Evolutionary conservation across 1,140 invertebrate genomes (phyloP).

Genomic region (Orchesella cincta): DNA sequence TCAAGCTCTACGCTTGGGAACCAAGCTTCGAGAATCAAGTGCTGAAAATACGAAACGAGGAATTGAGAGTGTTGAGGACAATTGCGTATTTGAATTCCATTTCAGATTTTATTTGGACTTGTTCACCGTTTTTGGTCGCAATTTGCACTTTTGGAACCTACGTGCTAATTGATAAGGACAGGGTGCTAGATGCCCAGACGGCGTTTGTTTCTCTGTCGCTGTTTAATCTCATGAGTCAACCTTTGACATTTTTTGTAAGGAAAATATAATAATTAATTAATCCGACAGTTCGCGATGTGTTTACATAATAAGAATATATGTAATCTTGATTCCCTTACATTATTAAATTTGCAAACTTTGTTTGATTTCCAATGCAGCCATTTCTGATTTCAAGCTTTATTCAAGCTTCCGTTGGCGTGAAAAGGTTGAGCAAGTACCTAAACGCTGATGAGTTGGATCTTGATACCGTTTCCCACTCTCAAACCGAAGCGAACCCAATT

Average conservation of each 20-base stretch:
- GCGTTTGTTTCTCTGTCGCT: constrained; percentile 66
- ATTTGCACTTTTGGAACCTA: constrained; percentile 57
- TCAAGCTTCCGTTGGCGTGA: constrained; percentile 53
- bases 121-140: constrained; percentile 55
- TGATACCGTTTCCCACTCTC: constrained; percentile 49
- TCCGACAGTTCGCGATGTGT: too few species aligned
- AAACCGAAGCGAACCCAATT: constrained; percentile 65
- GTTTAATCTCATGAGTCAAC: constrained; percentile 48
- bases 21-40: constrained; percentile 84
- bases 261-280: too few species aligned
- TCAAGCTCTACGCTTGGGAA: constrained; percentile 90
- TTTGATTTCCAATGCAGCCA: too few species aligned
- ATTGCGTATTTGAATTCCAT: constrained; percentile 62
- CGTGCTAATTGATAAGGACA: constrained; percentile 57
- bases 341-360: too few species aligned
- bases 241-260: not conserved
- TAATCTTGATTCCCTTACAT: too few species aligned
- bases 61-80: constrained; percentile 78
- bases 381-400: constrained; percentile 44
- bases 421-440: constrained; percentile 55
- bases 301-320: too few species aligned
- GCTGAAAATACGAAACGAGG: constrained; percentile 77
- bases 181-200: constrained; percentile 63
- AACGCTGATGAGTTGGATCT: constrained; percentile 54
- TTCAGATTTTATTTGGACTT: constrained; percentile 67